A percentile compares a stretch with the other conserved stretches of the same genome.
Evolutionary conservation across 2,797 vertebrate species (phyloP).

Genomic region (Furcifer pardalis): DNA sequence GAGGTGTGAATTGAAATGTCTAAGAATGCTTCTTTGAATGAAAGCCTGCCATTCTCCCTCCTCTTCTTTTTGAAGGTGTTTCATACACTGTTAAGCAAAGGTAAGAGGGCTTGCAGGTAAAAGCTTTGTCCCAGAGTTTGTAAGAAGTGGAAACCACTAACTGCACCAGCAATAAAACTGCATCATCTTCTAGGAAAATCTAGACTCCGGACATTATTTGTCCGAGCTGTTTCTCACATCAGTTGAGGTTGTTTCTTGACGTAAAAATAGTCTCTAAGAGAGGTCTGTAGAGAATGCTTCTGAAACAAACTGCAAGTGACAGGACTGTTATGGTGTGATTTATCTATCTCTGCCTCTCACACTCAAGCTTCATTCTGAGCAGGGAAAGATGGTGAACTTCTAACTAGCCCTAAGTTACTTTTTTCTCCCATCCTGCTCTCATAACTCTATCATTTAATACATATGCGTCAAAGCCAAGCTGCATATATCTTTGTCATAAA

Average conservation of each 20-base stretch:
- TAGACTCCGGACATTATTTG: neutral
- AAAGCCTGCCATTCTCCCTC: too few species aligned
- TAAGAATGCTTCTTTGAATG: too few species aligned
- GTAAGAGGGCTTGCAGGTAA: neutral
- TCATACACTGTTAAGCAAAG: neutral
- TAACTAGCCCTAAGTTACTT: neutral
- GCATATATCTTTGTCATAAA: slow-evolving; percentile 41
- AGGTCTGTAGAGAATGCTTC: neutral
- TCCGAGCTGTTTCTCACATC: neutral
- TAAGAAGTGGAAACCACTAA: neutral
- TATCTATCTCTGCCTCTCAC: neutral
- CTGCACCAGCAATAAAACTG: neutral
- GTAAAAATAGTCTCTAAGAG: neutral
- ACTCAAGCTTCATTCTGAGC: slow-evolving; percentile 8
- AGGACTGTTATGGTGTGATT: slow-evolving; percentile 5
- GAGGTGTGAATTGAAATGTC: too few species aligned
- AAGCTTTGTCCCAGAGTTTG: neutral
- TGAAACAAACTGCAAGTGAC: slow-evolving; percentile 4
- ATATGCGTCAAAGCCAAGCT: neutral
- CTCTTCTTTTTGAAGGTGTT: neutral
- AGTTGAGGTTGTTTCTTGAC: neutral
- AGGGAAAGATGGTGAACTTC: slow-evolving; percentile 13
- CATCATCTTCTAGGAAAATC: neutral
- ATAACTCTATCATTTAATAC: neutral
- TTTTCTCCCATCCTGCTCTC: neutral